Percentiles rank a stretch among this genome's conserved stretches.
These are phyloP conservation scores for Dryomyza anilis DNA, from an alignment of 2,888 invertebrate genomes.

Conservation along the genomic window DNA sequence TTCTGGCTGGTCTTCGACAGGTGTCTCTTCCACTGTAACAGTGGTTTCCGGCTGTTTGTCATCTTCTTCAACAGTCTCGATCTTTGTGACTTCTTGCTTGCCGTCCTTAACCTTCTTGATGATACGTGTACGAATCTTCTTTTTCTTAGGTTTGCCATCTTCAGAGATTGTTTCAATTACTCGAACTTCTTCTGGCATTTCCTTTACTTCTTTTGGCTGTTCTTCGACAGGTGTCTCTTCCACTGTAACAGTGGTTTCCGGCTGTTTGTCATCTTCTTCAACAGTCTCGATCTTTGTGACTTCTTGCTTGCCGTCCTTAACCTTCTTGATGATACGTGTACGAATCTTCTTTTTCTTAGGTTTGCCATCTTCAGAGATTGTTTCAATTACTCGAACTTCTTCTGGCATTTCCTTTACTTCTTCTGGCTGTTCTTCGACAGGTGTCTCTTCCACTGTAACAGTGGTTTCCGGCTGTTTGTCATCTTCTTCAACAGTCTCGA, in stretches of 20 bases:
- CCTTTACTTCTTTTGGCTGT: slow-evolving; percentile 8
- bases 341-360: background rate
- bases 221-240: slow-evolving; percentile 6
- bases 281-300: slow-evolving; percentile 14
- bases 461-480: background rate
- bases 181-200: slow-evolving; percentile 14
- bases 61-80: slow-evolving; percentile 18
- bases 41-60: slow-evolving; percentile 17
- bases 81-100: slow-evolving; percentile 16
- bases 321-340: background rate
- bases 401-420: background rate
- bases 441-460: background rate
- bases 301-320: background rate
- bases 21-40: slow-evolving; percentile 6
- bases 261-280: slow-evolving; percentile 19
- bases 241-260: slow-evolving; percentile 14
- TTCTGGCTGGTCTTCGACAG: slow-evolving; percentile 14
- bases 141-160: slow-evolving; percentile 14
- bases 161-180: slow-evolving; percentile 9
- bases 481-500: background rate
- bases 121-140: slow-evolving; percentile 14
- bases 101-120: slow-evolving; percentile 19
- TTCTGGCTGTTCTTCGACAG: background rate
- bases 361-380: background rate
- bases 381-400: background rate